These are phyloP conservation scores for Sarcophaga subvicina DNA, from an alignment of 2,888 invertebrate species.

Conservation along the genomic window DNA sequence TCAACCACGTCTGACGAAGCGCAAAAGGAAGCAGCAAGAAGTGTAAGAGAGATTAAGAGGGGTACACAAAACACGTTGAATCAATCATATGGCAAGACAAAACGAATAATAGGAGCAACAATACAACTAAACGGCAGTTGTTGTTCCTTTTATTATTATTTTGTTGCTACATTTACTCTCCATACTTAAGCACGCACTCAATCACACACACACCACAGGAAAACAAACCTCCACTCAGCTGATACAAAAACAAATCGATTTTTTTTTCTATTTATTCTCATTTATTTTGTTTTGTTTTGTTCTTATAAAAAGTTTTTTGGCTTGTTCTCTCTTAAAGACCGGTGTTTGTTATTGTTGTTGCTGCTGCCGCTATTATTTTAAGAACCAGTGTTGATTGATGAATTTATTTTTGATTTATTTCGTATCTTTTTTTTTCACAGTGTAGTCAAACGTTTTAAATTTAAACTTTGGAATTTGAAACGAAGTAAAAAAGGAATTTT, in stretches of 20 bases:
- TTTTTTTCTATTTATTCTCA: neutral
- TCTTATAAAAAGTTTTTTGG: neutral
- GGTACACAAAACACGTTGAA: neutral
- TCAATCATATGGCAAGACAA: neutral
- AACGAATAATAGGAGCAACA: neutral
- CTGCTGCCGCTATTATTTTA: neutral
- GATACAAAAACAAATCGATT: neutral
- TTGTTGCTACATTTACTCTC: neutral
- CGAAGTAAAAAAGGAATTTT: neutral
- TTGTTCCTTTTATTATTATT: neutral
- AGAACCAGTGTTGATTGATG: constrained; percentile 17
- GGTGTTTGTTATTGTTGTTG: neutral
- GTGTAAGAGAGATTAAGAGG: no score
- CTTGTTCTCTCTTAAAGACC: neutral
- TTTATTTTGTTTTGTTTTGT: neutral
- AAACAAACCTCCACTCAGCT: neutral
- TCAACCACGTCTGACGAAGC: neutral
- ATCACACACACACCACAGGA: neutral
- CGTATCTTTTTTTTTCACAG: neutral
- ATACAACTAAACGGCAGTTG: neutral
- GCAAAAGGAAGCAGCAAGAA: neutral
- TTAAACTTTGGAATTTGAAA: neutral
- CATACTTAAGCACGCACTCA: neutral
- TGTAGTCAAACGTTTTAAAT: neutral
- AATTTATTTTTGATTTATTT: constrained; percentile 18